Evolutionary conservation across 1,140 invertebrate genomes (phyloP).

Genomic region (Cherax destructor): DNA sequence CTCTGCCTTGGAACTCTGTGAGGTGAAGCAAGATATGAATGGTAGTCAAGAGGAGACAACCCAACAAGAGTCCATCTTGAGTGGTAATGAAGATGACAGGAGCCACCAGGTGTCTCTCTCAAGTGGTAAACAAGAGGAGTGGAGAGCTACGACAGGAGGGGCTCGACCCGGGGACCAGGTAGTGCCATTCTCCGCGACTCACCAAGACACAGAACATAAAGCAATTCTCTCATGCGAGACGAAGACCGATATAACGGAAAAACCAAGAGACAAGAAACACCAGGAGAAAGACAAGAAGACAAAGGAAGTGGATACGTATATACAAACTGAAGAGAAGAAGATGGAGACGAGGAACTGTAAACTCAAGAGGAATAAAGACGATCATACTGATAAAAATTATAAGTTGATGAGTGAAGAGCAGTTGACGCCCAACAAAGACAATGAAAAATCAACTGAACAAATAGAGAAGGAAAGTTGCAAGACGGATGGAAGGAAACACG

Average conservation of each 20-base stretch:
- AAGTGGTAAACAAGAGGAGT: not conserved
- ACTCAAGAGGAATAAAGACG: not conserved
- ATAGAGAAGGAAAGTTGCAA: not conserved
- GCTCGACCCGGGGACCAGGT: no score
- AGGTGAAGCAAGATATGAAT: no score
- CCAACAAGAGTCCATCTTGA: not conserved
- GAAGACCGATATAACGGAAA: not conserved
- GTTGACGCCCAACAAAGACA: not conserved
- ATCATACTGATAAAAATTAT: not conserved
- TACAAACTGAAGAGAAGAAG: not conserved
- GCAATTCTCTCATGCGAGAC: not conserved
- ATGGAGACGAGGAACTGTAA: not conserved
- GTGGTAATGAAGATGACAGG: not conserved
- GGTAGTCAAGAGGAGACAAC: no score
- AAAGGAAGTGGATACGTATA: not conserved
- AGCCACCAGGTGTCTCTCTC: not conserved
- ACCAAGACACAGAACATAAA: not conserved
- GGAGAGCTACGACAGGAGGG: no score
- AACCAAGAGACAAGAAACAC: not conserved
- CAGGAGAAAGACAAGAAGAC: not conserved
- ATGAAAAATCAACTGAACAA: not conserved
- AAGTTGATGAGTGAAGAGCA: not conserved
- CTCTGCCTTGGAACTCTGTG: no score
- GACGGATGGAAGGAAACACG: not conserved
- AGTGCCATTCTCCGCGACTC: no score